Evolutionary conservation across 2,888 invertebrate species (phyloP), one percentile per base, ranked within the genome.

Genomic region (Microctonus brassicae): DNA sequence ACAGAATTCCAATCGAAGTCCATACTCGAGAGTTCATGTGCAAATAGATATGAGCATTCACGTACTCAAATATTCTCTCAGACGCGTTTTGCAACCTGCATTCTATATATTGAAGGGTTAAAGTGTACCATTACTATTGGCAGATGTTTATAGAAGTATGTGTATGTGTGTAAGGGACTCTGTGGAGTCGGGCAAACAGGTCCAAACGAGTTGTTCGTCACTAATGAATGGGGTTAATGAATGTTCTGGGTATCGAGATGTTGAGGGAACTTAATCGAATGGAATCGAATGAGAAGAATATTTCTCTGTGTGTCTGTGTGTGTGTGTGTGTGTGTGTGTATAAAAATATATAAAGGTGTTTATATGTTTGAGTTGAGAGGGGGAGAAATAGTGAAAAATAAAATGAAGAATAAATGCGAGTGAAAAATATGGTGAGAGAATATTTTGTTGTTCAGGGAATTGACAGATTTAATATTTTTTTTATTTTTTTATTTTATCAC

Each of bases 1-100:
- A 76, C 82, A 84, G 83, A 79, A 80, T 82, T 82, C 81, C 82
- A 79, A 84, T 83, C 77, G 80, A 79, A 80, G 73, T 75, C 74
- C 62, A 64, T 69, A 73, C 74, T 74, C 74, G 64, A 70, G 65
- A 68, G 47, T 47, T 7, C 17, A 69, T 73, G 63, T 53, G 34
- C 22, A 58, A 52, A 39, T 34, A 29, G 53, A 72, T 58, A 66
- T 70, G 36, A 22, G 10, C 20, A 34, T 53, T 10, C 53, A 24
- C 52, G 34, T 62, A 39, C 26, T 42, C 42, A 42, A 20, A 39
- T n/a, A 62, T 62, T 62, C 52, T 47, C 63, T 52, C 24, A 33
- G 42, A 64, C 47, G 11, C 22, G n/a, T 26, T 17, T 17, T 17
- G 29, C 7, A 26, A 33, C 58, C 13, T 24, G 7, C 24, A n/a